Conservation (phyloP, 1,140 invertebrate genomes). For the Lordiphosa stackelbergi region DNA sequence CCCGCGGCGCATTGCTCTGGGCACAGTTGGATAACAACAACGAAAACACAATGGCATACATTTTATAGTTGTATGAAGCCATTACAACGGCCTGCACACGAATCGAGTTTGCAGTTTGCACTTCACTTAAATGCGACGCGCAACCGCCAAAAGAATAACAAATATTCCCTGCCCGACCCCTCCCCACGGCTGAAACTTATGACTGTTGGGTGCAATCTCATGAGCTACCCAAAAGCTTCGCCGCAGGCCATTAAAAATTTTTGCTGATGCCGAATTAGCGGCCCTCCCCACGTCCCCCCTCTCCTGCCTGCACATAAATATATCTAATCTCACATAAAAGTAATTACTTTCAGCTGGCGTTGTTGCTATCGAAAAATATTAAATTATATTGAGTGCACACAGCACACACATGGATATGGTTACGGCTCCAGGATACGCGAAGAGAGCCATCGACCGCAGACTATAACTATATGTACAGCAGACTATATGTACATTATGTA, state of each 20-base stretch:
- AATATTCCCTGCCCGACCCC: neutral
- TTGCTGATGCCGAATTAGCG: constrained; percentile 67
- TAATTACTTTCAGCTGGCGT: constrained; percentile 73
- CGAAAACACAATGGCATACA: constrained; percentile 51
- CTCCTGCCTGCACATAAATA: constrained; percentile 56
- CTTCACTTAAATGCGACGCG: constrained; percentile 57
- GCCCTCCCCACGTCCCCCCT: neutral
- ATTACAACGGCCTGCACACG: constrained; percentile 40
- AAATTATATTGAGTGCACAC: constrained; percentile 71
- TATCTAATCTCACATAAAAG: constrained; percentile 74
- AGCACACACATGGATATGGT: constrained; percentile 12
- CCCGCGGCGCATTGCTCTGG: neutral
- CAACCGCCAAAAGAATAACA: constrained; percentile 43
- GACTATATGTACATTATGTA: too few species aligned
- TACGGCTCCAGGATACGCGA: constrained; percentile 14
- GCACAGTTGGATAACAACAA: neutral
- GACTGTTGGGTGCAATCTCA: neutral
- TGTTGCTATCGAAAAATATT: constrained; percentile 74
- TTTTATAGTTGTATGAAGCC: constrained; percentile 68
- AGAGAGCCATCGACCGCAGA: constrained; percentile 38
- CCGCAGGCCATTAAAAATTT: constrained; percentile 60
- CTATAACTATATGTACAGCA: constrained; percentile 50
- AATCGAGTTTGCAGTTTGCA: constrained; percentile 56
- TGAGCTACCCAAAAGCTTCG: neutral
- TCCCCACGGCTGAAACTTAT: constrained; percentile 13